phyloP scores from a whole-genome alignment of 2,113 vertebrate species.

The Motacilla tschutschensis region DNA sequence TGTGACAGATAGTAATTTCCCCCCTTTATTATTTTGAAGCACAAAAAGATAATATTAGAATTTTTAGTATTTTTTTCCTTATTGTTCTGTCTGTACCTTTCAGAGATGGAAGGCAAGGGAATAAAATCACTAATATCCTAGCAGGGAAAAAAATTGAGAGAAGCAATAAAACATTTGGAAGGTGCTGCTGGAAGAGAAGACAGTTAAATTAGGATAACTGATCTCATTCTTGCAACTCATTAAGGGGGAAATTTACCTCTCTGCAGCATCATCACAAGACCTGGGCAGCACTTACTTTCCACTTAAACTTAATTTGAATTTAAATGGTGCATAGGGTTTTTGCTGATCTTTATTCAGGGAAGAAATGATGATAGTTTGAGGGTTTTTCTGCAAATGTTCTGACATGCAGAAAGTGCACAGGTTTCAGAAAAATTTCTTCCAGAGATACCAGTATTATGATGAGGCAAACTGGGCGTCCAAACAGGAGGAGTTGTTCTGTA shows the following conservation, averaged over 20 bases:
- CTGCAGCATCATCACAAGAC: background rate
- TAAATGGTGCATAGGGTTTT: background rate
- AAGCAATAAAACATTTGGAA: background rate
- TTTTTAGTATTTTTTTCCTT: background rate
- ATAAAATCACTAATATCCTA: background rate
- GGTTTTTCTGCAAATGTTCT: background rate
- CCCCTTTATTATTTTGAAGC: background rate
- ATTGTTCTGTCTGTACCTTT: background rate
- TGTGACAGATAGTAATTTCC: background rate
- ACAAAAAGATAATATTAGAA: background rate
- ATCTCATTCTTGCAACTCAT: slow-evolving; percentile 27
- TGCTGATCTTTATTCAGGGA: background rate
- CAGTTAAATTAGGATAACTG: slow-evolving; percentile 16
- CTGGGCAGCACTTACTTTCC: slow-evolving; percentile 5
- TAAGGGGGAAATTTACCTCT: background rate
- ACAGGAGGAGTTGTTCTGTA: background rate
- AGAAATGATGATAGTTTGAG: background rate
- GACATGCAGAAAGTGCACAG: background rate
- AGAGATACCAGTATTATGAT: background rate
- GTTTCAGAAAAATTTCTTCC: background rate
- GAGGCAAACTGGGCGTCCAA: background rate
- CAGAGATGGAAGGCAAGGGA: background rate
- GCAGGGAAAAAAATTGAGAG: background rate
- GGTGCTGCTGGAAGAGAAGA: background rate
- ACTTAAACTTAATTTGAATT: slow-evolving; percentile 34